Evolutionary conservation across 1,140 invertebrate genomes (phyloP).

Genomic region (Lanistes nyassanus): DNA sequence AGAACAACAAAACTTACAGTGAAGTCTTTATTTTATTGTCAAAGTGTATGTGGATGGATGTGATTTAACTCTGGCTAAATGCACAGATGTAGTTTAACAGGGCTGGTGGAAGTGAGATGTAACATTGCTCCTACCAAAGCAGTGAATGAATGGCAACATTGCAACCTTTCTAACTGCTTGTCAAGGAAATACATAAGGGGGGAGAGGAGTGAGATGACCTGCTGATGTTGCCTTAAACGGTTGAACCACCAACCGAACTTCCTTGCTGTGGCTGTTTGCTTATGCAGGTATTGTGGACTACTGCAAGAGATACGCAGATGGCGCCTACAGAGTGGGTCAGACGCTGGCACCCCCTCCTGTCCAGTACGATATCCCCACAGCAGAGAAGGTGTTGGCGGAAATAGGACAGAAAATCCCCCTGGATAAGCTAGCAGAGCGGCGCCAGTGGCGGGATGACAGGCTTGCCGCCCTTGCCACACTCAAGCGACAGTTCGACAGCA

Average conservation of each 20-base stretch:
- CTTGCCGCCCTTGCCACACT: conserved; percentile 83
- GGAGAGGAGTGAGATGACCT: neutral
- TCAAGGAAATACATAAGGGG: no score
- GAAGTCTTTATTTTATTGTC: no score
- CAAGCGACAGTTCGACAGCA: conserved; percentile 69
- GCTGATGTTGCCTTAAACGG: neutral
- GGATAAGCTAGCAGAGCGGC: conserved; percentile 78
- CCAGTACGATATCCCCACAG: conserved; percentile 74
- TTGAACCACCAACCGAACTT: no score
- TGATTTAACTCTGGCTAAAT: no score
- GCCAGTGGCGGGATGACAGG: conserved; percentile 84
- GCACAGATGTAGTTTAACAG: no score
- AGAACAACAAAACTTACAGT: no score
- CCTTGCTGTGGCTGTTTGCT: no score
- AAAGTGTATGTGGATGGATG: no score
- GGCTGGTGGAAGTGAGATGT: no score
- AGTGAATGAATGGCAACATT: no score
- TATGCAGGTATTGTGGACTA: conserved; percentile 77
- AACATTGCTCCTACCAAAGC: no score
- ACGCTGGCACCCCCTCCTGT: conserved; percentile 79
- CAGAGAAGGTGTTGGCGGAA: conserved; percentile 70
- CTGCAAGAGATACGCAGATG: conserved; percentile 79
- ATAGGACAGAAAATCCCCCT: conserved; percentile 74
- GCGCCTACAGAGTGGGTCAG: conserved; percentile 80
- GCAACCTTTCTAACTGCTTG: no score